Evolutionary conservation across 2,113 vertebrate genomes (phyloP), one percentile per base, ranked within the genome.

Genomic region (Pseudorhombus dupliciocellatus): DNA sequence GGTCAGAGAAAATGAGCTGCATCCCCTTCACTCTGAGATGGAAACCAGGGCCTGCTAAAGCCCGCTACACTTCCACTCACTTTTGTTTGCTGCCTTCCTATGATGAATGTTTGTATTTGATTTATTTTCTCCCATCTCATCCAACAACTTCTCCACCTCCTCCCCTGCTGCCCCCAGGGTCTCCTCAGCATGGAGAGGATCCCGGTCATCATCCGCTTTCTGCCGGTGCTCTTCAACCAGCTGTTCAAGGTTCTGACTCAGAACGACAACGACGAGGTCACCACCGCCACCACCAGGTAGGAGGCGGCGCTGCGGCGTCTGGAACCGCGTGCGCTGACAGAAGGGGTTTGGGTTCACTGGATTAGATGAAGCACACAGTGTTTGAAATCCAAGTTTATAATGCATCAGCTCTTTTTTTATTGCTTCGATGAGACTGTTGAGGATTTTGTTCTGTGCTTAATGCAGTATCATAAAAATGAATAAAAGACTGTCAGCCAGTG

Each of bases 181-280:
- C 94, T 99, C 68, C 74, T 98, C 85, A 96, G 93, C 68, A 97
- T 99, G 79, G 97, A 99, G 92, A 96, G 93, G 92, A 96, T 98
- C 89, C 95, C 96, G 51, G 95, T 97, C 24, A 96, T 99, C 77
- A 94, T 98, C 85, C 94, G 94, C 80, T 99, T 98, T 89, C 95
- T 99, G 79, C 98, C 98, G n/a, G 81, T 99, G 64, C 95, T 99
- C 77, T 93, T 99, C 83, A 98, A 99, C 92, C 97, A 98, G 24
- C 95, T 99, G 54, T 96, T 99, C 87, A 94, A 95, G 93, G 95
- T 98, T 83, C 93, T 99, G 68, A 95, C 96, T 59, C 94, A 97
- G 86, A 97, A 95, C 67, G 94, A 94, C 44, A 92, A 95, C 2
- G 97, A 98, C 40, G 96, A 97, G 55, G 94, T 98, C 83, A 92